Evolutionary conservation across 2,797 vertebrate genomes (phyloP).

Genomic region (Muscicapa comitata): DNA sequence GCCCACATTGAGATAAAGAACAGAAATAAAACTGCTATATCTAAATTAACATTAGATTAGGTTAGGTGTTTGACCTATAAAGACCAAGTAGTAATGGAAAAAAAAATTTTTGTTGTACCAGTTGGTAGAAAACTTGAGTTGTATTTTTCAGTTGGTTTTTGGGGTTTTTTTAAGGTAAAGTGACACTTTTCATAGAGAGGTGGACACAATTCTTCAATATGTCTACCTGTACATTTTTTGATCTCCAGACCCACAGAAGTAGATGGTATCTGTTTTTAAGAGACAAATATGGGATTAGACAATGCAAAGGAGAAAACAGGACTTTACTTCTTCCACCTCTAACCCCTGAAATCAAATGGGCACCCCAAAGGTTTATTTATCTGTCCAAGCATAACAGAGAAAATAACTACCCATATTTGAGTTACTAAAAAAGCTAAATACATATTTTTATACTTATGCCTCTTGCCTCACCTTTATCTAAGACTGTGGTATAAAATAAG

Average conservation of each 20-base stretch:
- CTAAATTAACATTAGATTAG: neutral
- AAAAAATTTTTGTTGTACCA: neutral
- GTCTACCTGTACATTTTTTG: neutral
- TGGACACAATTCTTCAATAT: neutral
- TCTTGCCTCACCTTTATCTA: neutral
- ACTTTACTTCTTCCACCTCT: neutral
- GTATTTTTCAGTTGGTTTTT: neutral
- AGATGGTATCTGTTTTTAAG: neutral
- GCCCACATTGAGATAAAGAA: neutral
- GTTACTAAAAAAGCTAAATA: neutral
- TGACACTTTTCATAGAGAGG: neutral
- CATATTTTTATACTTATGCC: neutral
- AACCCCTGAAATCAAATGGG: neutral
- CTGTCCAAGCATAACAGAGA: neutral
- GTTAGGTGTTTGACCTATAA: neutral
- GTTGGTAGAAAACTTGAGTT: neutral
- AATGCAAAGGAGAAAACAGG: neutral
- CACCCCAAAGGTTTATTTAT: neutral
- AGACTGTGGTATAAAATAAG: neutral
- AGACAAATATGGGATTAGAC: neutral
- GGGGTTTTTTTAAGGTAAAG: fast-evolving
- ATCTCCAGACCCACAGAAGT: neutral
- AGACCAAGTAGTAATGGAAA: neutral
- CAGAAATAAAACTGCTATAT: neutral
- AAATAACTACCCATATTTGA: neutral